Conservation (phyloP, 2,113 vertebrate species). For the Cheilinus undulatus region DNA sequence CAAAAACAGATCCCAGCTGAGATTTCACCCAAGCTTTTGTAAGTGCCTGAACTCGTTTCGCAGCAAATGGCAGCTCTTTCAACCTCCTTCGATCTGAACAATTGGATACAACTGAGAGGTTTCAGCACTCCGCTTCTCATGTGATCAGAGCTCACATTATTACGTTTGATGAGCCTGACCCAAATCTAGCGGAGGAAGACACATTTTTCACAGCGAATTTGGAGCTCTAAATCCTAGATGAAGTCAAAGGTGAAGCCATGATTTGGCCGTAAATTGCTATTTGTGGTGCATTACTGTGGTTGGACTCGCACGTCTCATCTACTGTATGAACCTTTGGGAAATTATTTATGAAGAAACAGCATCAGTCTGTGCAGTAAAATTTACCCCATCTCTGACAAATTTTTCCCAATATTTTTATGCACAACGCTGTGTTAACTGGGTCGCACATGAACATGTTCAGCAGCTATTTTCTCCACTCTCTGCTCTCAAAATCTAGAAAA, state of each 20-base stretch:
- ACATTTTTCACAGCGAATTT: slow-evolving; percentile 61
- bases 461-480: too few species aligned
- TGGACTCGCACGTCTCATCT: not conserved
- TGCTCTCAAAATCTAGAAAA: too few species aligned
- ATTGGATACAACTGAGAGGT: slow-evolving; percentile 66
- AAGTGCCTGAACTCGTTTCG: slow-evolving; percentile 42
- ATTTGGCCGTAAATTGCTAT: slow-evolving; percentile 62
- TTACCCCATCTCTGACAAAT: too few species aligned
- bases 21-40: slow-evolving; percentile 52
- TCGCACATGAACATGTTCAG: too few species aligned
- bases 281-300: slow-evolving; percentile 54
- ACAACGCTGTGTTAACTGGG: too few species aligned
- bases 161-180: slow-evolving; percentile 80
- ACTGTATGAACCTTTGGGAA: slow-evolving; percentile 5
- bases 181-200: slow-evolving; percentile 73
- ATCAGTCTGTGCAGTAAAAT: too few species aligned
- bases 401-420: too few species aligned
- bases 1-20: slow-evolving; percentile 64
- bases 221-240: slow-evolving; percentile 74
- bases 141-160: slow-evolving; percentile 77
- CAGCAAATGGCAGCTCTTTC: slow-evolving; percentile 56
- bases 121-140: slow-evolving; percentile 63
- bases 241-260: slow-evolving; percentile 72
- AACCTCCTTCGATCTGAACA: slow-evolving; percentile 60
- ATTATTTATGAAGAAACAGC: slow-evolving; percentile 36